Conservation (phyloP, 2,888 invertebrate species). For the Nomada fabriciana region DNA sequence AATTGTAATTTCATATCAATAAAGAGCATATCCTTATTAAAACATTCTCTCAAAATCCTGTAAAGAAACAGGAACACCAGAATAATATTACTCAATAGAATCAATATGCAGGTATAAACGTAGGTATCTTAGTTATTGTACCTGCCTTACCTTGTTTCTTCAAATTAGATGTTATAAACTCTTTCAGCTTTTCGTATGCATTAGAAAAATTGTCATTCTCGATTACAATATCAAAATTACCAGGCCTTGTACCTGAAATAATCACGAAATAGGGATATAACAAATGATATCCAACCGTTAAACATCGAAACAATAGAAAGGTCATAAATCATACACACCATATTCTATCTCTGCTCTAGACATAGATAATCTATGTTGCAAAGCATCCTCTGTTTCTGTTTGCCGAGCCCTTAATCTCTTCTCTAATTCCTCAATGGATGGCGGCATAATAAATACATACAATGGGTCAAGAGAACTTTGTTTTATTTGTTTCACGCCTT, state of each 20-base stretch:
- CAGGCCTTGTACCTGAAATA: constrained; percentile 84
- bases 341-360: constrained; percentile 94
- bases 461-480: constrained; percentile 92
- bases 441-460: constrained; percentile 97
- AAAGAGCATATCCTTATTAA: constrained; percentile 3
- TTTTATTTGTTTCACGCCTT: constrained; percentile 96
- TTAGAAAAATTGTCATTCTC: constrained; percentile 92
- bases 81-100: not conserved
- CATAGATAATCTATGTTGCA: constrained; percentile 90
- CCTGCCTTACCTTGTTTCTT: constrained; percentile 27
- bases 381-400: constrained; percentile 95
- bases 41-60: constrained; percentile 26
- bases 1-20: constrained; percentile 36
- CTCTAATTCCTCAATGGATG: constrained; percentile 92
- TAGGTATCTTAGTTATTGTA: constrained; percentile 5
- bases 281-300: not conserved
- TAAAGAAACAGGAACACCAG: constrained; percentile 13
- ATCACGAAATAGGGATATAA: not conserved
- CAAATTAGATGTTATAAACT: constrained; percentile 88
- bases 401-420: constrained; percentile 90
- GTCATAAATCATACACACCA: constrained; percentile 85
- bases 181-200: constrained; percentile 91
- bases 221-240: constrained; percentile 93
- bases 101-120: not conserved
- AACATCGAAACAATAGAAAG: not conserved